A percentile compares a stretch with the other conserved stretches of the same genome.
These are phyloP conservation scores for Nettapus auritus DNA, from an alignment of 2,113 vertebrate species.

Conservation along the genomic window DNA sequence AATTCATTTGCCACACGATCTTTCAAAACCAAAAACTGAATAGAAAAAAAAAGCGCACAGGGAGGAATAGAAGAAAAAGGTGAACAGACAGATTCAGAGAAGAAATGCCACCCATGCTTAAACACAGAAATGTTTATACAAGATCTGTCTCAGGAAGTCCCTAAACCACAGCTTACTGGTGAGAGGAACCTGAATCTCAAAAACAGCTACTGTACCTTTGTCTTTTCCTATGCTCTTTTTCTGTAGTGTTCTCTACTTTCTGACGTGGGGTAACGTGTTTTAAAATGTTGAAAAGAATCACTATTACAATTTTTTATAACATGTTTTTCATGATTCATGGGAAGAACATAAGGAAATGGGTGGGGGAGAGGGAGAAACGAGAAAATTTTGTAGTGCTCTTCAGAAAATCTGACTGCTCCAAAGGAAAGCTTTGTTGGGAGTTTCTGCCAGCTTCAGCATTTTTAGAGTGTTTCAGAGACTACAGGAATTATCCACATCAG, in stretches of 20 bases:
- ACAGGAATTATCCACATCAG: not conserved
- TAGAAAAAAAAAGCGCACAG: not conserved
- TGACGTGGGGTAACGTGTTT: not conserved
- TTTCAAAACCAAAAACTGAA: not conserved
- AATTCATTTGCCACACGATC: not conserved
- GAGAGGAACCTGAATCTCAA: constrained; percentile 49
- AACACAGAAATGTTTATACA: constrained; percentile 1
- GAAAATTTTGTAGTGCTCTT: not conserved
- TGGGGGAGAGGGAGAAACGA: not conserved
- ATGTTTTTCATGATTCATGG: not conserved
- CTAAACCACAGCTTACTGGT: not conserved
- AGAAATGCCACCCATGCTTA: constrained; percentile 22
- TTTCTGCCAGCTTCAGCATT: not conserved
- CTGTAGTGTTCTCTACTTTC: not conserved
- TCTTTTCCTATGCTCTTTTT: not conserved
- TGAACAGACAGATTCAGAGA: not conserved
- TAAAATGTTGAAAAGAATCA: not conserved
- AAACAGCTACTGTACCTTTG: constrained; percentile 30
- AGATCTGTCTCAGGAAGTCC: constrained; percentile 9
- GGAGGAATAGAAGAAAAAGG: not conserved
- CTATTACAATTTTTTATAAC: not conserved
- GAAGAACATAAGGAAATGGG: not conserved
- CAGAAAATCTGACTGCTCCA: not conserved
- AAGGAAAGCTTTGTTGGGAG: not conserved
- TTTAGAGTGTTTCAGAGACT: not conserved